These are phyloP conservation scores for Phenganax stokvisi DNA, from an alignment of 92 coral and sea anemone genomes.

Conservation along the genomic window DNA sequence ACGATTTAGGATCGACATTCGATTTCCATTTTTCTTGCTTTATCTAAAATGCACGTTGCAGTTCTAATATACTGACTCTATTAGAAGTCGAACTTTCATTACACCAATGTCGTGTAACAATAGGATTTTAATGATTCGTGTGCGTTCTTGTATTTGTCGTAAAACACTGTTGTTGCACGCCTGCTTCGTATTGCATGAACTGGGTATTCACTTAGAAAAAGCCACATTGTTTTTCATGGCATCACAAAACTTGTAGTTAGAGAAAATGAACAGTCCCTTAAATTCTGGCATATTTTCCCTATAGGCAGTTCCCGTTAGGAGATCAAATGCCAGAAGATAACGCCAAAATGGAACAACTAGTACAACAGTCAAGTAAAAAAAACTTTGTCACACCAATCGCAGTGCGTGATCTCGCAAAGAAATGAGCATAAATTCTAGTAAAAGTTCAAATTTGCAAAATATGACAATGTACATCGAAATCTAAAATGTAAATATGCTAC, in stretches of 20 bases:
- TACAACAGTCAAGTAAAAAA: not conserved
- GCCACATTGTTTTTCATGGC: not conserved
- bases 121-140: too few relatives aligned
- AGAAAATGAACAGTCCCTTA: not conserved
- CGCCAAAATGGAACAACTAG: conserved; percentile 6
- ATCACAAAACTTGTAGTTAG: not conserved
- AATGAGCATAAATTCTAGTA: not conserved
- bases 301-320: conserved; percentile 30
- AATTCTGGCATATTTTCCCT: conserved; percentile 34
- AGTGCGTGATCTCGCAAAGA: not conserved
- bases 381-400: not conserved
- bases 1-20: too few relatives aligned
- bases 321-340: conserved; percentile 10
- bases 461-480: not conserved
- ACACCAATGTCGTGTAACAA: too few relatives aligned
- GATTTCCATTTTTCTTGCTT: too few relatives aligned
- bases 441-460: not conserved
- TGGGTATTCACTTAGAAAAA: not conserved
- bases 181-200: not conserved
- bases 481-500: not conserved
- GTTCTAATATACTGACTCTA: too few relatives aligned
- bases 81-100: too few relatives aligned
- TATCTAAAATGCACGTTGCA: too few relatives aligned
- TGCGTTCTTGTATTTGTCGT: too few relatives aligned
- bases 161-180: too few relatives aligned